Evolutionary conservation across 2,888 invertebrate species (phyloP).

Genomic region (Heteromurus nitidus): DNA sequence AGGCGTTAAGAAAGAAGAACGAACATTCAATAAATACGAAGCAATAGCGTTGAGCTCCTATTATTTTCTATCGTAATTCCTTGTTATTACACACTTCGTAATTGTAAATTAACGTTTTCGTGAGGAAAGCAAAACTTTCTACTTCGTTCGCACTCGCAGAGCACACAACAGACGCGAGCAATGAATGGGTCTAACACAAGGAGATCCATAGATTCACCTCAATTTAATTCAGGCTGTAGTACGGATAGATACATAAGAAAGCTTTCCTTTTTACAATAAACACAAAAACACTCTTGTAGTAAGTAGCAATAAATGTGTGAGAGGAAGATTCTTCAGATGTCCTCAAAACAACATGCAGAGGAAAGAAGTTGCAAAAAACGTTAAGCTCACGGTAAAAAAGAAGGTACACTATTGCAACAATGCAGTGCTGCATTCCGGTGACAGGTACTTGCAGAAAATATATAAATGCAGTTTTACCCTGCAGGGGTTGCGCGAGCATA

Average conservation of each 20-base stretch:
- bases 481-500: no score
- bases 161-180: background rate
- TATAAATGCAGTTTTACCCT: no score
- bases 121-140: slow-evolving; percentile 58
- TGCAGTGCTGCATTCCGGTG: no score
- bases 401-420: no score
- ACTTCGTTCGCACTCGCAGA: slow-evolving; percentile 22
- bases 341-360: slow-evolving; percentile 26
- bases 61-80: slow-evolving; percentile 53
- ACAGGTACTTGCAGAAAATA: no score
- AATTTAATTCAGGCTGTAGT: slow-evolving; percentile 1
- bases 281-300: background rate
- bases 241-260: background rate
- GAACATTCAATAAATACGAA: slow-evolving; percentile 47
- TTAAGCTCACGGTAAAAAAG: no score
- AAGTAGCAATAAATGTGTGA: background rate
- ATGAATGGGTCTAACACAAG: background rate
- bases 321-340: background rate
- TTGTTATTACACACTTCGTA: slow-evolving; percentile 27
- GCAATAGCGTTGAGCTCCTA: slow-evolving; percentile 28
- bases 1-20: slow-evolving; percentile 10
- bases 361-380: no score
- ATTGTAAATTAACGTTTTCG: slow-evolving; percentile 46
- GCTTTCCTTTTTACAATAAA: slow-evolving; percentile 9
- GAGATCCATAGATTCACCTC: slow-evolving; percentile 13